Percentiles rank a stretch among this genome's conserved stretches.
These are phyloP conservation scores for Electrophaes corylata DNA, from an alignment of 2,888 invertebrate species.

Conservation along the genomic window DNA sequence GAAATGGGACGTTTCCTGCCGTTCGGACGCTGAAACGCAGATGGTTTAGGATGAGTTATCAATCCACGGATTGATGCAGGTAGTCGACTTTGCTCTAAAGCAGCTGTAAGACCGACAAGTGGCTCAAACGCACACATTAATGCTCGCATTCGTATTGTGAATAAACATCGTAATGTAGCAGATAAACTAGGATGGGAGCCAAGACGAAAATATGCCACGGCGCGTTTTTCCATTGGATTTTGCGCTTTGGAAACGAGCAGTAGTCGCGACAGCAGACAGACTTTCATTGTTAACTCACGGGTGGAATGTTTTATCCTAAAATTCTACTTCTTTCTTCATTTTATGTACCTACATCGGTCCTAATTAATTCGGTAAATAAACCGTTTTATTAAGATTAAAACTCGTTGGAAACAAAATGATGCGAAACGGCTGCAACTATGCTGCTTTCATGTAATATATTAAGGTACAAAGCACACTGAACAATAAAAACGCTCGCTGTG, in stretches of 20 bases:
- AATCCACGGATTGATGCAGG: conserved; percentile 37
- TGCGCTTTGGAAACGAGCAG: conserved; percentile 80
- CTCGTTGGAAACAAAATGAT: conserved; percentile 27
- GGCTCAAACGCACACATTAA: conserved; percentile 78
- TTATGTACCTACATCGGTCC: not conserved
- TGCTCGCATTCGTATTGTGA: conserved; percentile 83
- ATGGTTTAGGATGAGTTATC: conserved; percentile 28
- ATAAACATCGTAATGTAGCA: conserved; percentile 85
- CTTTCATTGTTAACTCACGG: conserved; percentile 67
- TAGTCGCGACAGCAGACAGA: conserved; percentile 62
- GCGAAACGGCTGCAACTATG: conserved; percentile 36
- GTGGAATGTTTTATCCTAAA: conserved; percentile 58
- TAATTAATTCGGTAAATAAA: conserved; percentile 7
- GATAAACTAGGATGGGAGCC: conserved; percentile 85
- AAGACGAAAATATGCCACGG: conserved; percentile 84
- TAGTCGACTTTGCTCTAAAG: conserved; percentile 48
- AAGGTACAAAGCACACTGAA: conserved; percentile 46
- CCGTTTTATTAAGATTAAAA: conserved; percentile 25
- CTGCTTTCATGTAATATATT: conserved; percentile 46
- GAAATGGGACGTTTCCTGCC: conserved; percentile 9
- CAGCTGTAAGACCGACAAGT: conserved; percentile 59
- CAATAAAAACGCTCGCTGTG: conserved; percentile 33
- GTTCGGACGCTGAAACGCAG: not conserved
- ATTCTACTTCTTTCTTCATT: conserved; percentile 39
- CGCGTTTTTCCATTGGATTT: conserved; percentile 84